Percentiles rank a stretch among this genome's conserved stretches.
Evolutionary conservation across 2,888 invertebrate genomes (phyloP).

Genomic region (Rhingia rostrata): DNA sequence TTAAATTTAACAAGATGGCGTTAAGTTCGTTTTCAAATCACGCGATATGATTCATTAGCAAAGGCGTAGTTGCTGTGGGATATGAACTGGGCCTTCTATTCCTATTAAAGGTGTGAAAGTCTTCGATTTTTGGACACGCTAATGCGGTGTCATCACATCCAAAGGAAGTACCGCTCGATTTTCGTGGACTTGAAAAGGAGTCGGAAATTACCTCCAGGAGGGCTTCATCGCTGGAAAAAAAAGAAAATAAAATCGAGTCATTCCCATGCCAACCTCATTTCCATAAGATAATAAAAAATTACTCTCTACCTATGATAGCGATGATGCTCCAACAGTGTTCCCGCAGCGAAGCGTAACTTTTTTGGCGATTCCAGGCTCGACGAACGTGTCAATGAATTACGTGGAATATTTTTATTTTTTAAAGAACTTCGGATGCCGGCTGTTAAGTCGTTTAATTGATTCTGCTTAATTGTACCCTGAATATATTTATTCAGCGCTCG

Average conservation of each 20-base stretch:
- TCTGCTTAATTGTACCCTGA: slow-evolving; percentile 81
- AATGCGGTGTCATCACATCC: slow-evolving; percentile 81
- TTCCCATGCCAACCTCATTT: background rate
- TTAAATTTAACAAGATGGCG: background rate
- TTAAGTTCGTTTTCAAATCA: background rate
- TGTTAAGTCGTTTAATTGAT: slow-evolving; percentile 76
- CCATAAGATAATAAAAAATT: background rate
- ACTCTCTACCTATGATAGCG: slow-evolving; percentile 82
- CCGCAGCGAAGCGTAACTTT: slow-evolving; percentile 90
- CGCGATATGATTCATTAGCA: slow-evolving; percentile 81
- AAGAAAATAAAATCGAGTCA: background rate
- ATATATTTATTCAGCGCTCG: slow-evolving; percentile 82
- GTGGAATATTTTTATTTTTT: slow-evolving; percentile 87
- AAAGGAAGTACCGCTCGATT: slow-evolving; percentile 80
- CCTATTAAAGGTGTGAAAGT: slow-evolving; percentile 75
- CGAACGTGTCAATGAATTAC: slow-evolving; percentile 86
- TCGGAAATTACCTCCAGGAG: slow-evolving; percentile 82
- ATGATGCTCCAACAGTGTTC: slow-evolving; percentile 85
- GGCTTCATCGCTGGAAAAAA: slow-evolving; percentile 80
- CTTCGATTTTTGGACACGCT: slow-evolving; percentile 81
- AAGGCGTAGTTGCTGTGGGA: slow-evolving; percentile 81
- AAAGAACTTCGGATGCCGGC: slow-evolving; percentile 86
- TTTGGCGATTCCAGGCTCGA: slow-evolving; percentile 93
- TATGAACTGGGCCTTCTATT: slow-evolving; percentile 79
- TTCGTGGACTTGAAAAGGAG: slow-evolving; percentile 79